Evolutionary conservation across 2,888 invertebrate genomes (phyloP).

Genomic region (Andrena hattorfiana): DNA sequence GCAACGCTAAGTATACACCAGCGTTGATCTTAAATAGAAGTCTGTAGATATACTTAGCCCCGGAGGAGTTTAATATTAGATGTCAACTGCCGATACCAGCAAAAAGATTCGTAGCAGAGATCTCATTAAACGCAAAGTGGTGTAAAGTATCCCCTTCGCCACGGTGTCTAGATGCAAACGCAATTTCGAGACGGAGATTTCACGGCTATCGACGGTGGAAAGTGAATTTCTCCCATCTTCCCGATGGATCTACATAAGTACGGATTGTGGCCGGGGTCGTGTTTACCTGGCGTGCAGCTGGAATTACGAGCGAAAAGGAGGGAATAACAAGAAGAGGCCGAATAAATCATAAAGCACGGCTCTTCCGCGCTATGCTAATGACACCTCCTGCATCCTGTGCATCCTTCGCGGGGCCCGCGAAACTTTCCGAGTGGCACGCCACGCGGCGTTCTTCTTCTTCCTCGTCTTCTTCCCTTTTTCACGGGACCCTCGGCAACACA

Average conservation of each 20-base stretch:
- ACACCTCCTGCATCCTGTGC: slow-evolving; percentile 79
- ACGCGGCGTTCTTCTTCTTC: slow-evolving; percentile 34
- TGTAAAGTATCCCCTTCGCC: slow-evolving; percentile 35
- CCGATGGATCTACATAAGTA: slow-evolving; percentile 60
- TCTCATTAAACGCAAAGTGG: slow-evolving; percentile 20
- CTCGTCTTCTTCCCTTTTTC: slow-evolving; percentile 52
- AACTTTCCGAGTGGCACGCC: slow-evolving; percentile 63
- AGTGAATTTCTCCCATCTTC: slow-evolving; percentile 45
- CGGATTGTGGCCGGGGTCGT: slow-evolving; percentile 56
- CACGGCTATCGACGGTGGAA: slow-evolving; percentile 9
- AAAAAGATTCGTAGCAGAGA: neutral
- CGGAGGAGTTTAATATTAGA: neutral
- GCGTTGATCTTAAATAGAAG: neutral
- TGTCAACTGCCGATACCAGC: neutral
- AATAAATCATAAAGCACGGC: slow-evolving; percentile 81
- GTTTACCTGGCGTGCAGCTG: slow-evolving; percentile 69
- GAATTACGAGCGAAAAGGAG: slow-evolving; percentile 69
- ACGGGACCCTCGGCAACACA: slow-evolving; percentile 62
- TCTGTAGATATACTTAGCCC: neutral
- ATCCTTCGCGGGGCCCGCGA: slow-evolving; percentile 69
- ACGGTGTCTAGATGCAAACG: neutral
- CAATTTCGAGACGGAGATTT: slow-evolving; percentile 30
- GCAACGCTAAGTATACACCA: neutral
- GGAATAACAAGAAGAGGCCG: slow-evolving; percentile 62
- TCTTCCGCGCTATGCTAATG: slow-evolving; percentile 79